A percentile compares a stretch with the other conserved stretches of the same genome.
These are phyloP conservation scores for Morpho achilles DNA, from an alignment of 2,888 invertebrate genomes.

Conservation along the genomic window DNA sequence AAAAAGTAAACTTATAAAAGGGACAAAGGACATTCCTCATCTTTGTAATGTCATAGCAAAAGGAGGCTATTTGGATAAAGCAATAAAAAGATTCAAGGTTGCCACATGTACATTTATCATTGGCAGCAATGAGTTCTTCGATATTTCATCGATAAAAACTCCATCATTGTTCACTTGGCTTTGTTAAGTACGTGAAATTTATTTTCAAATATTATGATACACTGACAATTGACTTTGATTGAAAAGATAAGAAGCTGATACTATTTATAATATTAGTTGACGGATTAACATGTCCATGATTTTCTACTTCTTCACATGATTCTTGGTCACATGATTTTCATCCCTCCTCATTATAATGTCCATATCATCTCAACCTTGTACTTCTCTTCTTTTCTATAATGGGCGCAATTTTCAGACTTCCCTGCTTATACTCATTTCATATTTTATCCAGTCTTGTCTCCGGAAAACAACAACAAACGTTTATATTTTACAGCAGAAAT, in stretches of 20 bases:
- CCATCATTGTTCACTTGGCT: slow-evolving; percentile 30
- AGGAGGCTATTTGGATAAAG: slow-evolving; percentile 34
- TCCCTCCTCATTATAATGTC: too few species aligned
- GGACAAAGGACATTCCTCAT: slow-evolving; percentile 66
- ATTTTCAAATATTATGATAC: slow-evolving; percentile 4
- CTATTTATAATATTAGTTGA: too few species aligned
- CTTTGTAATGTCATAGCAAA: slow-evolving; percentile 48
- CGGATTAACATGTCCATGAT: too few species aligned
- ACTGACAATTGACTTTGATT: slow-evolving; percentile 9
- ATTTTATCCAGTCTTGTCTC: too few species aligned
- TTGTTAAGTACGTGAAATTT: slow-evolving; percentile 6
- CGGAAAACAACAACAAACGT: too few species aligned
- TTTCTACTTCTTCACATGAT: too few species aligned
- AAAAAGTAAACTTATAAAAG: slow-evolving; percentile 29
- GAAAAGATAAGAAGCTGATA: slow-evolving; percentile 5
- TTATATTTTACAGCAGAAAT: too few species aligned
- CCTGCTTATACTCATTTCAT: too few species aligned
- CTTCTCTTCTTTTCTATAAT: too few species aligned
- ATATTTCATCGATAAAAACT: slow-evolving; percentile 34
- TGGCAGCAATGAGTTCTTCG: slow-evolving; percentile 32
- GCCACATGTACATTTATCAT: slow-evolving; percentile 33
- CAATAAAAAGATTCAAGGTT: slow-evolving; percentile 33
- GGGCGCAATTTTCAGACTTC: too few species aligned
- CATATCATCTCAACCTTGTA: too few species aligned
- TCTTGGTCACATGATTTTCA: not conserved